phyloP scores from a whole-genome alignment of 2,113 vertebrate species.

The Lycocorax pyrrhopterus region DNA sequence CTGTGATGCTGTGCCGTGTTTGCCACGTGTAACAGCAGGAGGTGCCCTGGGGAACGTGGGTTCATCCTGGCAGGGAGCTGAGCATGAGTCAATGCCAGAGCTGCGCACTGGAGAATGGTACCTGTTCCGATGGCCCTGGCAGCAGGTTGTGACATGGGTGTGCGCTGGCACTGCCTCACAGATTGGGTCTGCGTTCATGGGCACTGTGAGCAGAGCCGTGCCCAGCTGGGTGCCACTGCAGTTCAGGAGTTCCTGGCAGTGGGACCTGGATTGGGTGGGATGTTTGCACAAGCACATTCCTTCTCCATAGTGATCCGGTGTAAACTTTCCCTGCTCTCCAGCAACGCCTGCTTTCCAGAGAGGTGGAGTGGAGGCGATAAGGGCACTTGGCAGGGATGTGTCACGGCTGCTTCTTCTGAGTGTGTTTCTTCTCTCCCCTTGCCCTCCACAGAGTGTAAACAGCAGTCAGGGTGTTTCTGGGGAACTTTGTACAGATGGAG shows the following conservation, averaged over 20 bases:
- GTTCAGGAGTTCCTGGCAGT: not conserved
- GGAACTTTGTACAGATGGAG: not conserved
- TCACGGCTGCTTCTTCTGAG: not conserved
- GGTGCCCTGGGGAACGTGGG: not conserved
- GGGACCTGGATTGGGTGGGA: not conserved
- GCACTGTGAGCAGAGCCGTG: rapidly evolving
- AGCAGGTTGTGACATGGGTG: rapidly evolving
- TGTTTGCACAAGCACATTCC: constrained; percentile 36
- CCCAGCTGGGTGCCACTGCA: not conserved
- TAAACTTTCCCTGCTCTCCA: constrained; percentile 24
- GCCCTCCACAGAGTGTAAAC: rapidly evolving
- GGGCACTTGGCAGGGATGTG: not conserved
- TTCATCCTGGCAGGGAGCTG: not conserved
- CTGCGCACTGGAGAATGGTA: rapidly evolving
- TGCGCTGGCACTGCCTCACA: rapidly evolving
- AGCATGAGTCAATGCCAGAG: not conserved
- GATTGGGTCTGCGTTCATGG: rapidly evolving
- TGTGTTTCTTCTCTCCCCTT: not conserved
- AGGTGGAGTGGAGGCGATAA: not conserved
- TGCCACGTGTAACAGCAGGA: not conserved
- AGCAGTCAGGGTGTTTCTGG: not conserved
- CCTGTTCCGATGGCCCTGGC: rapidly evolving
- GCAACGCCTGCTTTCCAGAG: not conserved
- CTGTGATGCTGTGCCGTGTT: rapidly evolving
- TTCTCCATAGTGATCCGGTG: not conserved